Conservation (phyloP, 2,797 vertebrate species). For the Carcharodon carcharias region DNA sequence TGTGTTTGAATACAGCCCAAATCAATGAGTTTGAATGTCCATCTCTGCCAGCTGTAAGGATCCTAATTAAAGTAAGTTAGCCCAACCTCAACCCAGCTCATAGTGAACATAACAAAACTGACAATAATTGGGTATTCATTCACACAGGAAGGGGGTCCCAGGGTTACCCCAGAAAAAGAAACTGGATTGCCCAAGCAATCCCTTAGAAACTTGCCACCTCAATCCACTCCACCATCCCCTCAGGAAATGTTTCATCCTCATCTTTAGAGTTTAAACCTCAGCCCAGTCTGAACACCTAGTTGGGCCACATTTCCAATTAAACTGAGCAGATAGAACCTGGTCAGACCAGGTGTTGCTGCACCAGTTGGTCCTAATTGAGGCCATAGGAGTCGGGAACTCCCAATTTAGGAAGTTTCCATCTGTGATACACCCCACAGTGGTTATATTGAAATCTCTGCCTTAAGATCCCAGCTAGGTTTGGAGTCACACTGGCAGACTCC, state of each 20-base stretch:
- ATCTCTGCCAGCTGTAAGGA: background rate
- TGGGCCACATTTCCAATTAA: too few species aligned
- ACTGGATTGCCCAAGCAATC: background rate
- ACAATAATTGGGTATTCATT: background rate
- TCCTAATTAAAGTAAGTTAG: background rate
- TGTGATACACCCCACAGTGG: too few species aligned
- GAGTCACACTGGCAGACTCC: too few species aligned
- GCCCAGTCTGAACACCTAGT: too few species aligned
- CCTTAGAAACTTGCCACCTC: background rate
- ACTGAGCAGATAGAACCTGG: too few species aligned
- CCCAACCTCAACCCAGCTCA: background rate
- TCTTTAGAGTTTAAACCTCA: background rate
- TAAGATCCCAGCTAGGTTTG: too few species aligned
- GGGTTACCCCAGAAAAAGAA: background rate
- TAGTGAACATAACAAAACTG: background rate
- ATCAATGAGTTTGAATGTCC: background rate
- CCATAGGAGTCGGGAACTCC: too few species aligned
- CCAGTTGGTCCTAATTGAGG: too few species aligned
- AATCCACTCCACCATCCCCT: background rate
- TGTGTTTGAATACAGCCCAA: too few species aligned
- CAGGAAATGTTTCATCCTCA: background rate
- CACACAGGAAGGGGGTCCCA: background rate
- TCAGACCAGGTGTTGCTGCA: too few species aligned
- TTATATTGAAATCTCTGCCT: too few species aligned
- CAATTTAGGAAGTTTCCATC: too few species aligned